These are phyloP conservation scores for Callopanchax toddi DNA, from an alignment of 2,113 vertebrate genomes.

Conservation along the genomic window DNA sequence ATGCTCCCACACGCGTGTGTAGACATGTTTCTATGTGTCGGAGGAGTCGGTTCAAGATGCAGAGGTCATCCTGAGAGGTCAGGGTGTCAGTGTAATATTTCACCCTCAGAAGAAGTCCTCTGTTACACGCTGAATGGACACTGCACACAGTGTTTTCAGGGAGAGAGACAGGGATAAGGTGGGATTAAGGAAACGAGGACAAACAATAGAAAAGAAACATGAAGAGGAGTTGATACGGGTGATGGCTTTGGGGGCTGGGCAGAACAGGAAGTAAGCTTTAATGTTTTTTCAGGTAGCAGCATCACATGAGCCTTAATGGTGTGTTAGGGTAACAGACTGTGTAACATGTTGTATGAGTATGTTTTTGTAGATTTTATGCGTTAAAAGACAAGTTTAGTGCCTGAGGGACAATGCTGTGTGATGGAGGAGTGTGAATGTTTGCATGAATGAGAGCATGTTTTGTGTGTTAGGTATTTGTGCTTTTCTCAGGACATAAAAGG, in stretches of 20 bases:
- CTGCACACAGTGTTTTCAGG: slow-evolving; percentile 31
- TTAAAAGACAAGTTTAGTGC: slow-evolving; percentile 4
- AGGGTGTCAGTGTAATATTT: slow-evolving; percentile 64
- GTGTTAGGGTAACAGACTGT: slow-evolving; percentile 24
- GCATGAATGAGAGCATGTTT: slow-evolving; percentile 50
- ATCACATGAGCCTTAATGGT: slow-evolving; percentile 57
- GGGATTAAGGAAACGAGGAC: slow-evolving; percentile 23
- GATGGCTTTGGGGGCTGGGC: slow-evolving; percentile 3
- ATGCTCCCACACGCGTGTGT: neutral
- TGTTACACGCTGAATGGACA: slow-evolving; percentile 60
- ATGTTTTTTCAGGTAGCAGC: slow-evolving; percentile 57
- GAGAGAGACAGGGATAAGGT: slow-evolving; percentile 14
- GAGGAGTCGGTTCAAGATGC: slow-evolving; percentile 42
- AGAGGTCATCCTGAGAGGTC: slow-evolving; percentile 60
- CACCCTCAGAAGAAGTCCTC: slow-evolving; percentile 60
- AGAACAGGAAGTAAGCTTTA: slow-evolving; percentile 42
- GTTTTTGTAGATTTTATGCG: neutral
- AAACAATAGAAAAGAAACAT: slow-evolving; percentile 40
- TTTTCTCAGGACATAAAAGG: slow-evolving; percentile 53
- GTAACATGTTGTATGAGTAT: neutral
- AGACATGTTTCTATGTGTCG: slow-evolving; percentile 62
- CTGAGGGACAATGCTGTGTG: slow-evolving; percentile 9
- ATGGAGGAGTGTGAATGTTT: neutral
- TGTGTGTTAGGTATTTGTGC: slow-evolving; percentile 58
- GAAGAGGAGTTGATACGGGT: slow-evolving; percentile 13